Conservation (phyloP, 2,888 invertebrate genomes). For the Epirrita christyi region DNA sequence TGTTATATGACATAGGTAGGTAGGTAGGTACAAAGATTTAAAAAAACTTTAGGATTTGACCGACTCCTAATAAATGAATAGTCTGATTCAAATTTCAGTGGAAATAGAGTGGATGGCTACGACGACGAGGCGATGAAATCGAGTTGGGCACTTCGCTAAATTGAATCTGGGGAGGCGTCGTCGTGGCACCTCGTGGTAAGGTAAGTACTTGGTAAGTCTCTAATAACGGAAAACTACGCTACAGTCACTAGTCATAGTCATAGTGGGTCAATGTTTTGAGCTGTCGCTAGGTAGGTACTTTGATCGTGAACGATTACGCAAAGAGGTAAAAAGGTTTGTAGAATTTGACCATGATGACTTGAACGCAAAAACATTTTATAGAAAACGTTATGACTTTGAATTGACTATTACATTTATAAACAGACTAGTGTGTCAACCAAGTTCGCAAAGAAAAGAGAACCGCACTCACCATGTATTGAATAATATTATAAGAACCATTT, state of each 20-base stretch:
- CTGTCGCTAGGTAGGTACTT: constrained; percentile 1
- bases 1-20: no score
- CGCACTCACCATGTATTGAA: no score
- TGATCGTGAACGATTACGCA: constrained; percentile 22
- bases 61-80: neutral
- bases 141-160: constrained; percentile 11
- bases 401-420: neutral
- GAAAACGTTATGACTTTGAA: constrained; percentile 5
- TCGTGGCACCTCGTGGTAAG: constrained; percentile 36
- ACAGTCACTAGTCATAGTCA: constrained; percentile 33
- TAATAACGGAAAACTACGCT: constrained; percentile 48
- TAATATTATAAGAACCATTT: no score
- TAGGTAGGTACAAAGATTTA: no score
- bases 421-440: no score
- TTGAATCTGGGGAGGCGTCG: constrained; percentile 39
- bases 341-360: constrained; percentile 24
- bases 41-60: no score
- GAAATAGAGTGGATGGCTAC: neutral
- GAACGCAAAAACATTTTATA: constrained; percentile 12
- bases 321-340: constrained; percentile 16
- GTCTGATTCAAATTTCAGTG: neutral
- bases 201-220: constrained; percentile 47
- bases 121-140: neutral
- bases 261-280: constrained; percentile 52
- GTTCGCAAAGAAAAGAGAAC: no score